Base-by-base conservation (phyloP, 2,797 vertebrate genomes). In the Astyanax mexicanus region DNA sequence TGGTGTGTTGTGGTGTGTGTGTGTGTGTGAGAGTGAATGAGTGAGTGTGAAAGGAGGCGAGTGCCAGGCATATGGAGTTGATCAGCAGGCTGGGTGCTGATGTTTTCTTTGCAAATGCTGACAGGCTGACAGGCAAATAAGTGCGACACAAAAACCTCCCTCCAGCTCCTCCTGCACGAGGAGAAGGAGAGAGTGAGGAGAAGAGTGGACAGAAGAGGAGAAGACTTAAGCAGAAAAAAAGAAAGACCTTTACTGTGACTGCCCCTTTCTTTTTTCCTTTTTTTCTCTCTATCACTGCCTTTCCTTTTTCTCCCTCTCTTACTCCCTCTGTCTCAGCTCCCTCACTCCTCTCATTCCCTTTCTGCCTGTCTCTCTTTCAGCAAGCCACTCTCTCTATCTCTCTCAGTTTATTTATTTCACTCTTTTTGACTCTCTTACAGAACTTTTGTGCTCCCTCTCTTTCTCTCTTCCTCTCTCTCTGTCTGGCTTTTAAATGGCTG, bases 101-200 rank as follows among this genome's bases (percentile, higher is more conserved):
- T 92, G 92, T 88, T 93, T 89, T 93, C 90, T 90, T 88, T 83
- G 92, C 92, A 92, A 92, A 93, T 92, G 95, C 90, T 92, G 94
- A 95, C 93, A 92, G 93, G 86, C 90, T 91, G 93, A 95, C 71
- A 75, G 75, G 75, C 79, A 73, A 81, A 66, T 61, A 62, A 81
- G 87, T 87, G 87, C 83, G 93, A 94, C 93, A 91, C 86, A 89
- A 78, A 32, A 92, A 90, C 91, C 92, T 92, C 89, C 81, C 78
- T 88, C 79, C 82, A 75, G 89, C 90, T 15, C 87, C 84, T 69
- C 76, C 74, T 72, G 35, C 42, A 74, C 60, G 65, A 75, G 66
- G 35, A 44, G 61, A 49, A 65, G 74, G 77, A 84, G 51, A 83
- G 57, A 84, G 71, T 47, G 67, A 78, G 62, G 72, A 17, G 66